Conservation (phyloP, 2,888 invertebrate genomes). For the Itoplectis maculator region DNA sequence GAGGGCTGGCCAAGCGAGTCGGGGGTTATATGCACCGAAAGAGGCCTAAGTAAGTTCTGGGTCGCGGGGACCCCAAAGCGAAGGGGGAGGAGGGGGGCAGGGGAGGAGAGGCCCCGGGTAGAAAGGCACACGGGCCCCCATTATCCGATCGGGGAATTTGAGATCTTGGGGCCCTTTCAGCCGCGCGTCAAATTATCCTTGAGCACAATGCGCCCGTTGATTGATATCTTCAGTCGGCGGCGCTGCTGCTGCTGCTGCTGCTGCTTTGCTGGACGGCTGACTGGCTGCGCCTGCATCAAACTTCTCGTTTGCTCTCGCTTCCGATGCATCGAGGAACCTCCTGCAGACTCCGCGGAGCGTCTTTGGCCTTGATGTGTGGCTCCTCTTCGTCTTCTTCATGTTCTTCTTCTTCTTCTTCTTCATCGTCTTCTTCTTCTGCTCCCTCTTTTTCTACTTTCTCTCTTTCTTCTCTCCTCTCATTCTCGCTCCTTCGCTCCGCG, state of each 20-base stretch:
- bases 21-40: slow-evolving; percentile 28
- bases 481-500: too few relatives aligned
- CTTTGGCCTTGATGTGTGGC: slow-evolving; percentile 53
- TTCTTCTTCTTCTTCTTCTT: slow-evolving; percentile 51
- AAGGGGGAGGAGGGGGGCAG: slow-evolving; percentile 20
- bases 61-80: not conserved
- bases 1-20: slow-evolving; percentile 30
- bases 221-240: slow-evolving; percentile 82
- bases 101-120: slow-evolving; percentile 13
- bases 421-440: slow-evolving; percentile 56
- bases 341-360: slow-evolving; percentile 56
- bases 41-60: slow-evolving; percentile 49
- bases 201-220: slow-evolving; percentile 82
- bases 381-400: slow-evolving; percentile 50
- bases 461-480: too few relatives aligned
- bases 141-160: slow-evolving; percentile 82
- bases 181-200: slow-evolving; percentile 83
- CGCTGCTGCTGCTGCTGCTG: slow-evolving; percentile 38
- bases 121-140: slow-evolving; percentile 69
- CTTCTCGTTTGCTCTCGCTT: slow-evolving; percentile 57
- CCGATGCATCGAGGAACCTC: slow-evolving; percentile 62
- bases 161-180: slow-evolving; percentile 81
- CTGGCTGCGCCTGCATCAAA: slow-evolving; percentile 44
- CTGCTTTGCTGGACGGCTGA: slow-evolving; percentile 44
- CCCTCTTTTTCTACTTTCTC: slow-evolving; percentile 46